Percentiles rank a stretch among this genome's conserved stretches.
Conservation (phyloP, 1,140 invertebrate genomes). For the Choristoneura fumiferana region DNA sequence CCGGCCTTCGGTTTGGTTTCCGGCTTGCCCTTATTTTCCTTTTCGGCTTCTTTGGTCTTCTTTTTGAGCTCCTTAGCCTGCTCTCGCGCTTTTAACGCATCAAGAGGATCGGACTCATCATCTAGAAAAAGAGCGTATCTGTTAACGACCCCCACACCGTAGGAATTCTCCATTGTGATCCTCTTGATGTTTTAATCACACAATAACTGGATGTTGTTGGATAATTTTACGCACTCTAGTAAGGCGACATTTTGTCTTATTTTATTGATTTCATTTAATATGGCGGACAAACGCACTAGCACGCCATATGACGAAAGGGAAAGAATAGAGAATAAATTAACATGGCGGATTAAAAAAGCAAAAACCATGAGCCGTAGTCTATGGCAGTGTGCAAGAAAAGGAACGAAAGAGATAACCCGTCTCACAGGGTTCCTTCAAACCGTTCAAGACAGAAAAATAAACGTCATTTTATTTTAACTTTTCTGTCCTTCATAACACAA, state of each 20-base stretch:
- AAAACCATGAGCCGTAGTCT: not conserved
- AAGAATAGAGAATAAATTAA: conserved; percentile 72
- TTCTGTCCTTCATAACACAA: too few species aligned
- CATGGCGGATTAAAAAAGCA: conserved; percentile 47
- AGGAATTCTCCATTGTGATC: conserved; percentile 92
- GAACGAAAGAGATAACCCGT: not conserved
- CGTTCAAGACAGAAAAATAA: conserved; percentile 58
- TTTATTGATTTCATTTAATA: conserved; percentile 79
- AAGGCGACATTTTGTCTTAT: conserved; percentile 77
- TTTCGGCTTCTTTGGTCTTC: conserved; percentile 90
- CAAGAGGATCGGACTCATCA: conserved; percentile 92
- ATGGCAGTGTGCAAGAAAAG: conserved; percentile 1
- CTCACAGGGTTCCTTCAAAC: conserved; percentile 91
- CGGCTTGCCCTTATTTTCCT: conserved; percentile 89
- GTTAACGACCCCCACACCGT: conserved; percentile 95
- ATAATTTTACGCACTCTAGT: conserved; percentile 74
- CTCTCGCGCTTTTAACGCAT: conserved; percentile 89
- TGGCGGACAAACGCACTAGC: conserved; percentile 75
- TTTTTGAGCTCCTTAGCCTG: conserved; percentile 89
- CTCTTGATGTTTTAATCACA: conserved; percentile 76
- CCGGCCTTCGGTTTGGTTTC: conserved; percentile 79
- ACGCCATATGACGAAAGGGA: conserved; percentile 76
- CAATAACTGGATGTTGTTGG: conserved; percentile 76
- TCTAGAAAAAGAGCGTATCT: conserved; percentile 95
- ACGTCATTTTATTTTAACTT: not conserved